Percentiles rank a stretch among this genome's conserved stretches.
Conservation (phyloP, 92 coral and sea anemone genomes). For the Desmophyllum pertusum region DNA sequence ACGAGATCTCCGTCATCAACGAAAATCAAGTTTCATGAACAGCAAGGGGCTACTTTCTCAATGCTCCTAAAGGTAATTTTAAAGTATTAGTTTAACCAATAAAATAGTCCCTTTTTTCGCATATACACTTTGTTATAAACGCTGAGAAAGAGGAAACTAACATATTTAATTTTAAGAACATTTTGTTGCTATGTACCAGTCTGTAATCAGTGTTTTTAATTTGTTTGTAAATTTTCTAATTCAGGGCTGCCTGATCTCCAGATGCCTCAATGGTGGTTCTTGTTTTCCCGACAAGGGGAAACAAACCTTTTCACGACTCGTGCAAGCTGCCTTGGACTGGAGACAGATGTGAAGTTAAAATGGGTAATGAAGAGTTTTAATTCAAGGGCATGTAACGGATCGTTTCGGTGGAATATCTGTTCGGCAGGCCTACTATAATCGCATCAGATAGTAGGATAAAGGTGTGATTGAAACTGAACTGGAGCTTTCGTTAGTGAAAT, state of each 20-base stretch:
- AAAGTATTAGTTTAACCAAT: no score
- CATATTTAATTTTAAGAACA: no score
- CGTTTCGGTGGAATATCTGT: no score
- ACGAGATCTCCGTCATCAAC: neutral
- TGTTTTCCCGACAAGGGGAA: neutral
- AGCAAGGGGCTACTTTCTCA: neutral
- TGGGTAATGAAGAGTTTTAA: no score
- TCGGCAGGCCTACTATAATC: no score
- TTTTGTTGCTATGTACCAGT: neutral
- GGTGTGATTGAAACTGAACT: no score
- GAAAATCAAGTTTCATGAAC: neutral
- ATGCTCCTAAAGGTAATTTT: constrained; percentile 1
- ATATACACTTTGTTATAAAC: neutral
- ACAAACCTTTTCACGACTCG: neutral
- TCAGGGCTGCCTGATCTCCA: neutral
- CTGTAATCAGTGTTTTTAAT: neutral
- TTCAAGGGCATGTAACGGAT: no score
- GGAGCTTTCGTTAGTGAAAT: no score
- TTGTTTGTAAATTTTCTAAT: neutral
- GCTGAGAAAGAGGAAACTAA: no score
- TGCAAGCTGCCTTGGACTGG: neutral
- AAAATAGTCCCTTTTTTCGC: no score
- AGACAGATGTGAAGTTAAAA: neutral
- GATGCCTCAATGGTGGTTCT: neutral
- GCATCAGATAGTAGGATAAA: no score